Base-by-base conservation (phyloP, 23 tunicate genomes). In the Trididemnum clinides region DNA sequence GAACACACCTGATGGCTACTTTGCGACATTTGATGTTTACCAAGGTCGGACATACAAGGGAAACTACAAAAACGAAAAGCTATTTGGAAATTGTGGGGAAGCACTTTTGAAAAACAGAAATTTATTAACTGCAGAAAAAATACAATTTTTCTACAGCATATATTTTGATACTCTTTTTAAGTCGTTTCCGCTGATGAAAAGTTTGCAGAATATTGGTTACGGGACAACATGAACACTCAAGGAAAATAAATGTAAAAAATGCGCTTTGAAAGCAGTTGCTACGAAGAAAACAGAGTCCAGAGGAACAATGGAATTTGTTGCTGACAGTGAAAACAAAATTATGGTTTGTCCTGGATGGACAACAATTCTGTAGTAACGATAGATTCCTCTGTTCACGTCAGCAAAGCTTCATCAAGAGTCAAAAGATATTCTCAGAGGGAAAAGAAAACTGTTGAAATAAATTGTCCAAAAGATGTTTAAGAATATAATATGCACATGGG, bases 341-440 rank as follows among this genome's bases (percentile, higher is more conserved):
- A n/a, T 66, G 36, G 36, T 31, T 66, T 66, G 75, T 31, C 37
- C 36, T 66, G 75, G n/a, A 66, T 66, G 75, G 75, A 66, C 37
- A n/a, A n/a, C n/a, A 66, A 66, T 66, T 66, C 75, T 28, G 75
- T 66, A 37, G 37, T 66, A 31, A 66, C 75, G 31, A 66, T 66
- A 10, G 75, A 36, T 32, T 66, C 37, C 37, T 29, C 75, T 30
- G 75, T 66, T 31, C 37, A 66, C 37, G 75, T 66, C 36, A 66
- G 7, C 37, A 66, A 66, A 28, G 22, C 75, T 66, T 66, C 37
- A 66, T 10, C 37, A 66, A 66, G 31, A 66, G 75, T 66, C 4
- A 29, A 66, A 31, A 66, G 75, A 31, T 66, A 66, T 66, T 66
- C 37, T 6, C 37, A 31, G 4, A 66, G 31, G 22, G 37, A 66